Conservation (phyloP, 1,140 invertebrate genomes). For the Drosophila tani region DNA sequence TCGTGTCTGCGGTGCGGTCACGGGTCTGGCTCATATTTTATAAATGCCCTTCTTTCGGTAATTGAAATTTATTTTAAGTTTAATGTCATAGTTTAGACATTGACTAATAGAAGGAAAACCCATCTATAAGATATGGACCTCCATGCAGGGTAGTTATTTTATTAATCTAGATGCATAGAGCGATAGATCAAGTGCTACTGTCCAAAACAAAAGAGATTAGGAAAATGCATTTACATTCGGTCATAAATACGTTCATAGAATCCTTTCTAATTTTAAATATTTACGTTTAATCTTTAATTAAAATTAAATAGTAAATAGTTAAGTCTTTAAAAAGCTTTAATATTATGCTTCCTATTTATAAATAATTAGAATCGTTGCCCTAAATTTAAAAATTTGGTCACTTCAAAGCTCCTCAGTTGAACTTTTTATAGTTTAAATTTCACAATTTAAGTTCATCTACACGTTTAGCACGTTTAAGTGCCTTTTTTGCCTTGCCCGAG, state of each 20-base stretch:
- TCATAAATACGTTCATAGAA: neutral
- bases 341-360: too few species aligned
- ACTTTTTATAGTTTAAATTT: neutral
- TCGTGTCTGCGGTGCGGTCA: constrained; percentile 50
- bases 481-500: neutral
- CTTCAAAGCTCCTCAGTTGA: neutral
- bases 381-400: too few species aligned
- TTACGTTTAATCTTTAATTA: neutral
- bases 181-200: too few species aligned
- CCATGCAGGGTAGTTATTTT: too few species aligned
- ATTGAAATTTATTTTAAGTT: constrained; percentile 77
- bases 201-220: too few species aligned
- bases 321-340: too few species aligned
- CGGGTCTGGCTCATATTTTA: constrained; percentile 33
- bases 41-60: constrained; percentile 53
- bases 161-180: too few species aligned
- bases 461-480: neutral
- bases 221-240: neutral
- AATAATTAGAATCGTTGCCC: too few species aligned
- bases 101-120: constrained; percentile 40
- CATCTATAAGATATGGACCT: neutral
- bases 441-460: neutral
- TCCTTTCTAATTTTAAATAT: too few species aligned
- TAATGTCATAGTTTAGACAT: constrained; percentile 30
- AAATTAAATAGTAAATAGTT: too few species aligned